Evolutionary conservation across 2,888 invertebrate species (phyloP).

Genomic region (Cephus rjabovi): DNA sequence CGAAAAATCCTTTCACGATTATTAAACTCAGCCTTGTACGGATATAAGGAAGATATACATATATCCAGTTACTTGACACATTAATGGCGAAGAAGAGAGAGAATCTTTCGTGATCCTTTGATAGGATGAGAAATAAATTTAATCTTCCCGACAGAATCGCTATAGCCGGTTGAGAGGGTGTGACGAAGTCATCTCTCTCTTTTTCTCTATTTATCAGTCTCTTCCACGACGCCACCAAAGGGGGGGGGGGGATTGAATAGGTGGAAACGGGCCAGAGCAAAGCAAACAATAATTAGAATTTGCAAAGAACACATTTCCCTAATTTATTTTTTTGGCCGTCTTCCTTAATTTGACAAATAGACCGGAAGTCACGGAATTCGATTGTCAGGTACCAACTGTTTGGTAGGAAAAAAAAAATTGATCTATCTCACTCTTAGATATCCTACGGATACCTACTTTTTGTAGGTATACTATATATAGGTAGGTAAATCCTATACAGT

Average conservation of each 20-base stretch:
- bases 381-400: neutral
- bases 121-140: constrained; percentile 13
- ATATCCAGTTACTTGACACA: neutral
- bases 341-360: constrained; percentile 24
- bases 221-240: neutral
- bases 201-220: neutral
- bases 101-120: neutral
- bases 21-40: neutral
- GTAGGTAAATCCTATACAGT: neutral
- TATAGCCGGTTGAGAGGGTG: neutral
- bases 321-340: constrained; percentile 36
- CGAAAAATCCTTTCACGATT: neutral
- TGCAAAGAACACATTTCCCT: constrained; percentile 41
- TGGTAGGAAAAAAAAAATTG: neutral
- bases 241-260: too few species aligned
- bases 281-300: constrained; percentile 48
- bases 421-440: too few species aligned
- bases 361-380: too few species aligned
- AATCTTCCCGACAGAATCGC: constrained; percentile 3
- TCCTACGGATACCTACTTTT: too few species aligned
- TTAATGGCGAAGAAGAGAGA: neutral
- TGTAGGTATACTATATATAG: neutral
- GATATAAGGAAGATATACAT: too few species aligned
- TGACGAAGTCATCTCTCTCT: too few species aligned
- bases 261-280: neutral